Evolutionary conservation across 1,140 invertebrate genomes (phyloP).

Genomic region (Pachyrhynchus sulphureomaculatus): DNA sequence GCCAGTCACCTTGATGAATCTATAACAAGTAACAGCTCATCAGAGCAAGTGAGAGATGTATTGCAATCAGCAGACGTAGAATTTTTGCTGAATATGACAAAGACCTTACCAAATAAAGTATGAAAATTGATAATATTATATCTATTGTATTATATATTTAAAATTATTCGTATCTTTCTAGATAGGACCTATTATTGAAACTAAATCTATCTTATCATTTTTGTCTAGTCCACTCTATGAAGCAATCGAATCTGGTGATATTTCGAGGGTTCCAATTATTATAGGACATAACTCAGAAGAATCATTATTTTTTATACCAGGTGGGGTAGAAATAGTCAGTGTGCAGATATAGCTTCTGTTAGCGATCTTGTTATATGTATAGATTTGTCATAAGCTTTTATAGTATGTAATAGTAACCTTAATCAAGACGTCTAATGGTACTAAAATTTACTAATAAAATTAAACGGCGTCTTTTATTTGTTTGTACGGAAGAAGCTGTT

Average conservation of each 20-base stretch:
- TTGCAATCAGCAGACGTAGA: conserved; percentile 2
- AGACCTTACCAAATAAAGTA: too few species aligned
- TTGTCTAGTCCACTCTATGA: conserved; percentile 18
- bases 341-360: too few species aligned
- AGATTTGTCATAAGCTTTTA: too few species aligned
- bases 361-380: too few species aligned
- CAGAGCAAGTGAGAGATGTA: background rate
- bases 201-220: conserved; percentile 9
- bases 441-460: too few species aligned
- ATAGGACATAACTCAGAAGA: conserved; percentile 29
- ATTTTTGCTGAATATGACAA: conserved; percentile 2
- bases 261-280: conserved; percentile 21
- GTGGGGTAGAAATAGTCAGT: background rate
- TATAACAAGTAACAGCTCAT: conserved; percentile 2
- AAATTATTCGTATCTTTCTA: too few species aligned
- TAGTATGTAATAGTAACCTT: too few species aligned
- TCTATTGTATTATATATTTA: too few species aligned
- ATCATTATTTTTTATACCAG: background rate
- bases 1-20: background rate
- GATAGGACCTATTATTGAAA: conserved; percentile 21
- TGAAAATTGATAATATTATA: too few species aligned
- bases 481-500: too few species aligned
- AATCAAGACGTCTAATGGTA: too few species aligned
- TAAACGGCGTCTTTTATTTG: too few species aligned
- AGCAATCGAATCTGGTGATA: conserved; percentile 18